Conservation (phyloP, 2,797 vertebrate species). For the Sylvia borin region DNA sequence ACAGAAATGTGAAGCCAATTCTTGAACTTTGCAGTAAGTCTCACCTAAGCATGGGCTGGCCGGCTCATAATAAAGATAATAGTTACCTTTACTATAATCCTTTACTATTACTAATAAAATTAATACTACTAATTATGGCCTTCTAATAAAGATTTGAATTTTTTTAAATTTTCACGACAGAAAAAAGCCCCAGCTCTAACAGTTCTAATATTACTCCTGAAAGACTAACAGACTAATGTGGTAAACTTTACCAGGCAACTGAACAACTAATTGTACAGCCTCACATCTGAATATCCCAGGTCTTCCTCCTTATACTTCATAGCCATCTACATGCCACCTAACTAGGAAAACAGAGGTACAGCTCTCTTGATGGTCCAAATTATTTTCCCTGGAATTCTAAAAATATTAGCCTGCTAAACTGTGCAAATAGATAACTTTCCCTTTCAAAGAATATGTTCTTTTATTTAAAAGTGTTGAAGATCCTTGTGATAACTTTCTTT, state of each 20-base stretch:
- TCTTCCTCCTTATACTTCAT: not conserved
- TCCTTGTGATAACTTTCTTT: not conserved
- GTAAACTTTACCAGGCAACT: not conserved
- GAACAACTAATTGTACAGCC: not conserved
- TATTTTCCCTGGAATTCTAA: not conserved
- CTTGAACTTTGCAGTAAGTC: not conserved
- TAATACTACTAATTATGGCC: not conserved
- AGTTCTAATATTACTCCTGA: not conserved
- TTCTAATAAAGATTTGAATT: not conserved
- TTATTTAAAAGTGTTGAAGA: not conserved
- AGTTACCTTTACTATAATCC: not conserved
- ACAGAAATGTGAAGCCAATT: not conserved
- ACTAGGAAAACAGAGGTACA: not conserved
- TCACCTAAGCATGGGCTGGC: not conserved
- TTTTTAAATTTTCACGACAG: not conserved
- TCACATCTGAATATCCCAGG: not conserved
- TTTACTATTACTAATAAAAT: too few relatives aligned
- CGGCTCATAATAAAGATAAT: not conserved
- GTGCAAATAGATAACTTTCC: not conserved
- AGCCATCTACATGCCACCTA: not conserved
- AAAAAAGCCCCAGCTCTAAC: not conserved
- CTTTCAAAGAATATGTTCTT: not conserved
- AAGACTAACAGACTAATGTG: not conserved
- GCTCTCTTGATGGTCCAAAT: not conserved
- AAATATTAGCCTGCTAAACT: not conserved